phyloP scores from a whole-genome alignment of 2,888 invertebrate species.

The Noctua janthina region DNA sequence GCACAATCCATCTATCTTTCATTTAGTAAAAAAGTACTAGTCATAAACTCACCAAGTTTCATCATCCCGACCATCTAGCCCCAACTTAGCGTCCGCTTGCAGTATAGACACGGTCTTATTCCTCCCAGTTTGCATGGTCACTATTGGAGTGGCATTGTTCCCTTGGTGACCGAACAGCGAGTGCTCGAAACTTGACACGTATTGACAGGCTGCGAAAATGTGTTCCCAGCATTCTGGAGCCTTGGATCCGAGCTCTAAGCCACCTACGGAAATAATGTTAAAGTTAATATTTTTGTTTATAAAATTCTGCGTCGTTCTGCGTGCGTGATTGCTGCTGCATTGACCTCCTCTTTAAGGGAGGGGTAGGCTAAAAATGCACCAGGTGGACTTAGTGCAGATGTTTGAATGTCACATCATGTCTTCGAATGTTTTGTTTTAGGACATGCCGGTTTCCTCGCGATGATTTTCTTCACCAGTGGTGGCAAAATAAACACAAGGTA shows the following conservation, averaged over 20 bases:
- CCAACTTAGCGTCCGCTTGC: conserved; percentile 90
- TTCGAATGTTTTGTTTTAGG: not conserved
- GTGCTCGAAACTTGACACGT: conserved; percentile 97
- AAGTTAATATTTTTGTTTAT: not conserved
- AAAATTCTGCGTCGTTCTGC: not conserved
- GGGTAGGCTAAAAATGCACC: not conserved
- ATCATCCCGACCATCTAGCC: conserved; percentile 90
- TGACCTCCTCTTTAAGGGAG: not conserved
- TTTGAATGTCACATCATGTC: not conserved
- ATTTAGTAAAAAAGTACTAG: not conserved
- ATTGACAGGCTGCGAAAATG: conserved; percentile 97
- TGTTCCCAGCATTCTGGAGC: conserved; percentile 99
- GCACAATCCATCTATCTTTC: not conserved
- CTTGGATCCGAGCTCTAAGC: conserved; percentile 97
- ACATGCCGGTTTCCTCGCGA: too few species aligned
- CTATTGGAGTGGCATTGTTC: conserved; percentile 92
- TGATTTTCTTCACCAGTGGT: not conserved
- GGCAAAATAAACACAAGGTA: not conserved
- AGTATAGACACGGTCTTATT: conserved; percentile 91
- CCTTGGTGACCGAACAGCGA: conserved; percentile 96
- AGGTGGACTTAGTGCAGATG: not conserved
- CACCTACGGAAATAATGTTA: conserved; percentile 83
- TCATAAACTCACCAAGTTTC: conserved; percentile 92
- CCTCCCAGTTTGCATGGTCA: conserved; percentile 92
- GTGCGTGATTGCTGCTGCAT: not conserved